Evolutionary conservation across 2,888 invertebrate species (phyloP), one percentile per base, ranked within the genome.

Genomic region (Ceriagrion tenellum): DNA sequence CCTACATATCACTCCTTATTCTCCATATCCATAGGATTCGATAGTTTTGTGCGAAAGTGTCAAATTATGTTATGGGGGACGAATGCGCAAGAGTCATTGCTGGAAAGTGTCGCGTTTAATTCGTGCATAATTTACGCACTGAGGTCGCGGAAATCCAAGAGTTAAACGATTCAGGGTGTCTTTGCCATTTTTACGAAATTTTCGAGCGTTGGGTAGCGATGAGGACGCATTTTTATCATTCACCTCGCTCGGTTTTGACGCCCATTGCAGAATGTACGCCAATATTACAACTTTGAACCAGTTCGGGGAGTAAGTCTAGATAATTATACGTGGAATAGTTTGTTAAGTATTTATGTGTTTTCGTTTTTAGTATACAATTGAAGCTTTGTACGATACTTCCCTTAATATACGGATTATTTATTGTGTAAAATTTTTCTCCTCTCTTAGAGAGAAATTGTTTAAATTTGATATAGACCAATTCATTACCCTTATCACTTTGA

Each of bases 121-220:
- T 81, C 81, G n/a, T 81, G 23, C 81, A 81, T 81, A 81, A n/a
- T 81, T 81, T 81, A 18, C 26, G 81, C 81, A 81, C n/a, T 10
- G 81, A 81, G 26, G 81, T n/a, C 10, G 81, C 81, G 81, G n/a
- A 30, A 26, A 81, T 81, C 81, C 81, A 81, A 18, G 81, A 81
- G 30, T 81, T 81, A 81, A 81, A 81, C 13, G 81, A 81, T 10
- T 81, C 16, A n/a, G 81, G 81, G 26, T 81, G 30, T 12, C n/a
- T n/a, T n/a, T n/a, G n/a, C n/a, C n/a, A n/a, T n/a, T n/a, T n/a
- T n/a, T n/a, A n/a, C n/a, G n/a, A n/a, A n/a, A n/a, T n/a, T n/a
- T n/a, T n/a, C n/a, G n/a, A n/a, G n/a, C n/a, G n/a, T n/a, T n/a
- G n/a, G n/a, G n/a, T n/a, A n/a, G n/a, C n/a, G n/a, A n/a, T n/a